A percentile compares a stretch with the other conserved stretches of the same genome.
phyloP scores from a whole-genome alignment of 2,113 vertebrate species.

The Eolophus roseicapilla region DNA sequence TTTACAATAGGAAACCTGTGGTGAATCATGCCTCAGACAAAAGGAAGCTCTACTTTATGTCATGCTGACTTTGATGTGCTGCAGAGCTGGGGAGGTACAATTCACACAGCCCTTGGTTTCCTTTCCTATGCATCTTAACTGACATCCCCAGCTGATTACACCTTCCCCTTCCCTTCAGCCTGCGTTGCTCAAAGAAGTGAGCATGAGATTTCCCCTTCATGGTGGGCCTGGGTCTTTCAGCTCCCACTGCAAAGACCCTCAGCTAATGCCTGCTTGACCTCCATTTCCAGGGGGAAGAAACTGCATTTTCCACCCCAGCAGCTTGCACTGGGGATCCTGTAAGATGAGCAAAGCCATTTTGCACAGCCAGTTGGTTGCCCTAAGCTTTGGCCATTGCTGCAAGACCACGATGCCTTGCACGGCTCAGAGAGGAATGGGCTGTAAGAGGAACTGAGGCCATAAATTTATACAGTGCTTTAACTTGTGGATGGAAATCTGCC shows the following conservation, averaged over 20 bases:
- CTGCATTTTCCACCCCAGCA: neutral
- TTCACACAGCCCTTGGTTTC: neutral
- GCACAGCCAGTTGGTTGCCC: neutral
- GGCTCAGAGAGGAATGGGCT: neutral
- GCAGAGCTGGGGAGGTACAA: rapidly evolving
- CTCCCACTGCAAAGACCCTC: neutral
- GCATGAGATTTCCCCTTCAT: neutral
- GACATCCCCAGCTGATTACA: neutral
- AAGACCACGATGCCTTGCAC: neutral
- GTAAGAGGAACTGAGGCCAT: neutral
- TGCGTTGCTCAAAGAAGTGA: neutral
- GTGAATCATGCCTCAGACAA: rapidly evolving
- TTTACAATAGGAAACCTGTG: neutral
- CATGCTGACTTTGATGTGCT: neutral
- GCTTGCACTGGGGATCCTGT: neutral
- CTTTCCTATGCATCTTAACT: neutral
- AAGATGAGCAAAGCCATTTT: neutral
- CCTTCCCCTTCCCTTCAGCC: neutral
- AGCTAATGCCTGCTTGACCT: neutral
- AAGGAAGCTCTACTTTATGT: neutral
- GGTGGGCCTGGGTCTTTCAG: neutral
- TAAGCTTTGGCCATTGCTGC: neutral
- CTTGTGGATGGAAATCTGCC: neutral
- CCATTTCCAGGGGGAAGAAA: neutral
- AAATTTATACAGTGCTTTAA: neutral